These are phyloP conservation scores for Suncus etruscus DNA, from an alignment of 2,113 vertebrate species.

Conservation along the genomic window DNA sequence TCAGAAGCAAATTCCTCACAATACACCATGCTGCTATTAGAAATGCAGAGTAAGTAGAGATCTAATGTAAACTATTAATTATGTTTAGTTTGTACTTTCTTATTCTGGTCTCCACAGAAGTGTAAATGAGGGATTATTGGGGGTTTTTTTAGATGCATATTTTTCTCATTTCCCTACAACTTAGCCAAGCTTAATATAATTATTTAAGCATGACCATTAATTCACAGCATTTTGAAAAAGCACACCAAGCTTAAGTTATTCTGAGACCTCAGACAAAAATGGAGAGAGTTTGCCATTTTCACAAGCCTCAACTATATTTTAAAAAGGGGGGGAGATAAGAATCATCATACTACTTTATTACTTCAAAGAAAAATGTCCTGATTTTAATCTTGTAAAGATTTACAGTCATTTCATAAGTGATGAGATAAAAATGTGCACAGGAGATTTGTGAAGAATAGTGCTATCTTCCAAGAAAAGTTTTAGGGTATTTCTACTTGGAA, in stretches of 20 bases:
- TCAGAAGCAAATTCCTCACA: neutral
- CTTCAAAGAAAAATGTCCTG: neutral
- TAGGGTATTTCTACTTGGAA: conserved; percentile 60
- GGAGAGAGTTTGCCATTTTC: neutral
- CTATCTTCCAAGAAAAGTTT: conserved; percentile 34
- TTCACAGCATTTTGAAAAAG: neutral
- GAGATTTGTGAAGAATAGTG: conserved; percentile 34
- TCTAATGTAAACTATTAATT: neutral
- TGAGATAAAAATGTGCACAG: neutral
- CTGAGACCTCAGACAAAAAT: neutral
- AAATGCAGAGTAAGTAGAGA: neutral
- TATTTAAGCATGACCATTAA: neutral
- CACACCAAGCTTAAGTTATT: neutral
- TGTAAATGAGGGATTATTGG: neutral
- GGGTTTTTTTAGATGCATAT: neutral
- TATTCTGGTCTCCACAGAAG: neutral
- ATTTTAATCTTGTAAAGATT: neutral
- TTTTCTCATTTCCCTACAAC: neutral
- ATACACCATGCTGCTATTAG: neutral
- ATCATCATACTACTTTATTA: conserved; percentile 26
- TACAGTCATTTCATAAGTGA: neutral
- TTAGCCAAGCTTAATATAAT: neutral
- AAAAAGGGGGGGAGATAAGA: conserved; percentile 9
- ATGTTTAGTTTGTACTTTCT: neutral
- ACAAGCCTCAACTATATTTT: neutral